Percentiles rank a stretch among this genome's conserved stretches.
Conservation (phyloP, 2,797 vertebrate species). For the Liparis tanakae region DNA sequence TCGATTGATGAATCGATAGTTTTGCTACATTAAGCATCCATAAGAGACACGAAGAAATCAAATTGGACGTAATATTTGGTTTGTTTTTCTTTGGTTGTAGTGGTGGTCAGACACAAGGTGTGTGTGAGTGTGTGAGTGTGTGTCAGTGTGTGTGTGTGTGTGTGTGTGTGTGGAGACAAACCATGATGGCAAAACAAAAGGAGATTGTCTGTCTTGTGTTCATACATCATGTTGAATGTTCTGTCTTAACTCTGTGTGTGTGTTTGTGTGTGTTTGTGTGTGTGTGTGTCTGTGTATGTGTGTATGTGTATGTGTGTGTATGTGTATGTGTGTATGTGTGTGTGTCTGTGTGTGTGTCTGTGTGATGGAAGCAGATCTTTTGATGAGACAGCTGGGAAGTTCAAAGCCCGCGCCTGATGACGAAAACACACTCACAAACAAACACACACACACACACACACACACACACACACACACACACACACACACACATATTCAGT, state of each 20-base stretch:
- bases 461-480: slow-evolving; percentile 14
- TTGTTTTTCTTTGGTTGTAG: not conserved
- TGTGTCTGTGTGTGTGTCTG: slow-evolving; percentile 4
- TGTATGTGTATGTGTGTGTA: not conserved
- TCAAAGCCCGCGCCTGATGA: slow-evolving; percentile 75
- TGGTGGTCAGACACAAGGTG: not conserved
- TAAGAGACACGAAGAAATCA: too few relatives aligned
- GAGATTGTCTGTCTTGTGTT: too few relatives aligned
- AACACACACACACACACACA: slow-evolving; percentile 52
- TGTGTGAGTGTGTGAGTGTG: slow-evolving; percentile 1
- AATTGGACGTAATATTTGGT: too few relatives aligned
- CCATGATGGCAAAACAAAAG: too few relatives aligned
- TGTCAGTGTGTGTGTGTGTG: not conserved
- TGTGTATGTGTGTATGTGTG: not conserved
- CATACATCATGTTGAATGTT: too few relatives aligned
- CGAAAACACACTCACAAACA: slow-evolving; percentile 8
- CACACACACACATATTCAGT: slow-evolving; percentile 18
- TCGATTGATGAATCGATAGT: too few relatives aligned
- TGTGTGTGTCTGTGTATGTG: too few relatives aligned
- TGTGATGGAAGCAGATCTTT: slow-evolving; percentile 70
- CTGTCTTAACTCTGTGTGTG: too few relatives aligned
- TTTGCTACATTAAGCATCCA: too few relatives aligned
- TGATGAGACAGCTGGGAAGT: slow-evolving; percentile 81
- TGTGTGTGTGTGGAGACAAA: too few relatives aligned
- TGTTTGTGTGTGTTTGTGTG: too few relatives aligned